These are phyloP conservation scores for Xanthia icteritia DNA, from an alignment of 2,888 invertebrate genomes.

Conservation along the genomic window DNA sequence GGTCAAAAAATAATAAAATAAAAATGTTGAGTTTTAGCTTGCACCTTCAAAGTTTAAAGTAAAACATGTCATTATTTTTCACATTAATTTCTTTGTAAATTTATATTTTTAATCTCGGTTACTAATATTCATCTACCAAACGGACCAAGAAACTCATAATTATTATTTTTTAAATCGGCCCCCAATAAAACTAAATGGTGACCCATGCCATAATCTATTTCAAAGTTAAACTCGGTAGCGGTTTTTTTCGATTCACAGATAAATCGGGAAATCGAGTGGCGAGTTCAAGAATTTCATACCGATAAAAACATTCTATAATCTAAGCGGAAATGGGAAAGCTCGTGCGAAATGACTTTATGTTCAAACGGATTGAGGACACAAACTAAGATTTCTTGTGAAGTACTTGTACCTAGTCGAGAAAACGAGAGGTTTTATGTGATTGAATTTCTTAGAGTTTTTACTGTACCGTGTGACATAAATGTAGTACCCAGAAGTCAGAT, in stretches of 20 bases:
- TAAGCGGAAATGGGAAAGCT: conserved; percentile 66
- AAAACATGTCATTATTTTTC: too few relatives aligned
- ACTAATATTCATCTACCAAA: too few relatives aligned
- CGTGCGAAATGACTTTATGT: conserved; percentile 62
- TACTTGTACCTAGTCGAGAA: conserved; percentile 15
- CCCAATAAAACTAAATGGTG: too few relatives aligned
- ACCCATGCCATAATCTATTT: neutral
- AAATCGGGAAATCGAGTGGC: conserved; percentile 61
- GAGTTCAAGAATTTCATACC: conserved; percentile 63
- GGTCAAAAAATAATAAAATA: too few relatives aligned
- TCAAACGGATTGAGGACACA: conserved; percentile 51
- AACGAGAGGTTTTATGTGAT: conserved; percentile 23
- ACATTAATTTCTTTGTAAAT: too few relatives aligned
- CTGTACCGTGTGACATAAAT: neutral
- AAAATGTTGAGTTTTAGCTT: too few relatives aligned
- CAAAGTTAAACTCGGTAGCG: conserved; percentile 9
- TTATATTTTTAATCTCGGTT: too few relatives aligned
- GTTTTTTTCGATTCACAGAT: conserved; percentile 47
- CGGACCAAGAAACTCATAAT: too few relatives aligned
- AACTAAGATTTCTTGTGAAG: conserved; percentile 53
- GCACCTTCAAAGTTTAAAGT: too few relatives aligned
- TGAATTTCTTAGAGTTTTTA: conserved; percentile 15
- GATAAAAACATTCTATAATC: conserved; percentile 61
- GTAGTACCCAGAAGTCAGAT: neutral
- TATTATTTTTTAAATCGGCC: too few relatives aligned